Evolutionary conservation across 2,888 invertebrate genomes (phyloP).

Genomic region (Zygaena filipendulae): DNA sequence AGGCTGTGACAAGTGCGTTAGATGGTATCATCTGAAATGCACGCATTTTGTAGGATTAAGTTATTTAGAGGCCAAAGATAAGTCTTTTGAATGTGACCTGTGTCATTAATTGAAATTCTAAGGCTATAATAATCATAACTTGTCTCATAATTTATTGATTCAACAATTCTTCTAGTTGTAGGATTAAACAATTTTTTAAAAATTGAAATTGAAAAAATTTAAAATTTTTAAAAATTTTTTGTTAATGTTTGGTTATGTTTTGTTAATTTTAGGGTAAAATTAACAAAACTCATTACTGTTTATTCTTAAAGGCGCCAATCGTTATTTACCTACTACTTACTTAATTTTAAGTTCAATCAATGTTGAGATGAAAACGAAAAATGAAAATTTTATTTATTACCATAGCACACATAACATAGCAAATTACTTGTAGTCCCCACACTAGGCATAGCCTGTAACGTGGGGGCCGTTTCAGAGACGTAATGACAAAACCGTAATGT

Average conservation of each 20-base stretch:
- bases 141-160: constrained; percentile 10
- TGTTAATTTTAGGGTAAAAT: constrained; percentile 10
- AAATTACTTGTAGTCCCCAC: no score
- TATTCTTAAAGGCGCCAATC: constrained; percentile 4
- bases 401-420: no score
- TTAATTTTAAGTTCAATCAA: constrained; percentile 5
- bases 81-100: constrained; percentile 15
- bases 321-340: constrained; percentile 2
- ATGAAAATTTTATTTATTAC: no score
- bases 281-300: constrained; percentile 7
- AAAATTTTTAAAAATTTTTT: no score
- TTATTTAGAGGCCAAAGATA: constrained; percentile 14
- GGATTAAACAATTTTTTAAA: constrained; percentile 11
- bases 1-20: constrained; percentile 14
- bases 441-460: no score
- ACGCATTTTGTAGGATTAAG: constrained; percentile 15
- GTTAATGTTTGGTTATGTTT: constrained; percentile 5
- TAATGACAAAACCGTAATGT: no score
- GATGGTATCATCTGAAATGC: constrained; percentile 19
- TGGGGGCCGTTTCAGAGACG: no score
- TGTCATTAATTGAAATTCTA: constrained; percentile 8
- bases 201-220: no score
- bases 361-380: constrained; percentile 9
- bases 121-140: constrained; percentile 6
- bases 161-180: constrained; percentile 10